Conservation (phyloP, 2,113 vertebrate species). For the Pangasianodon hypophthalmus region DNA sequence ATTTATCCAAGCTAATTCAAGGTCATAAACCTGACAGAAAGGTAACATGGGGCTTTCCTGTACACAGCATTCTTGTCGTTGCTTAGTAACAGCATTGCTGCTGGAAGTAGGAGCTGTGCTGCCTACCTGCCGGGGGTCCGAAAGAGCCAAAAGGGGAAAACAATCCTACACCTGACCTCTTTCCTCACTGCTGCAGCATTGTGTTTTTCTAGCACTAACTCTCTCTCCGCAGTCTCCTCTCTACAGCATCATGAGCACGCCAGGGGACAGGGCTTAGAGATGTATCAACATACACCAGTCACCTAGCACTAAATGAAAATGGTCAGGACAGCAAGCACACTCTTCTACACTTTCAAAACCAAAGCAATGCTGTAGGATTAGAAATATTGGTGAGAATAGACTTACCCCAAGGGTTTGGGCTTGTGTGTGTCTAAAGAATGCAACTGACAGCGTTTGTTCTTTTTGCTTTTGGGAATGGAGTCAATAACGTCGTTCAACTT, state of each 20-base stretch:
- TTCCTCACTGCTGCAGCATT: slow-evolving; percentile 69
- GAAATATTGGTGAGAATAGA: slow-evolving; percentile 18
- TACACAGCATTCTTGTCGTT: background rate
- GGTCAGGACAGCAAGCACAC: background rate
- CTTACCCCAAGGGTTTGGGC: slow-evolving; percentile 96
- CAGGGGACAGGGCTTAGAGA: background rate
- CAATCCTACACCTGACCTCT: slow-evolving; percentile 77
- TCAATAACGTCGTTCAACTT: slow-evolving; percentile 95
- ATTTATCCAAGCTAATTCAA: background rate
- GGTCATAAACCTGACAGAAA: background rate
- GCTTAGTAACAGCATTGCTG: background rate
- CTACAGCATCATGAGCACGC: slow-evolving; percentile 49
- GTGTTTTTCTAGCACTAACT: slow-evolving; percentile 77
- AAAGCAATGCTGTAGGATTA: too few relatives aligned
- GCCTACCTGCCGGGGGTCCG: slow-evolving; percentile 75
- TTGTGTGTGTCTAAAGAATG: slow-evolving; percentile 98
- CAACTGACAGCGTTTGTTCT: slow-evolving; percentile 96
- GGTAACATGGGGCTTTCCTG: background rate
- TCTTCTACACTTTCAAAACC: background rate
- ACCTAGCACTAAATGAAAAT: background rate
- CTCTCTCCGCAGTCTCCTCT: slow-evolving; percentile 76
- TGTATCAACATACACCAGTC: background rate
- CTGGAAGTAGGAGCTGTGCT: background rate
- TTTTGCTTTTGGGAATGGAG: slow-evolving; percentile 98
- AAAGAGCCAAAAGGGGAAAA: slow-evolving; percentile 76